Evolutionary conservation across 1,140 invertebrate species (phyloP).

Genomic region (Ceratosolen solmsi): DNA sequence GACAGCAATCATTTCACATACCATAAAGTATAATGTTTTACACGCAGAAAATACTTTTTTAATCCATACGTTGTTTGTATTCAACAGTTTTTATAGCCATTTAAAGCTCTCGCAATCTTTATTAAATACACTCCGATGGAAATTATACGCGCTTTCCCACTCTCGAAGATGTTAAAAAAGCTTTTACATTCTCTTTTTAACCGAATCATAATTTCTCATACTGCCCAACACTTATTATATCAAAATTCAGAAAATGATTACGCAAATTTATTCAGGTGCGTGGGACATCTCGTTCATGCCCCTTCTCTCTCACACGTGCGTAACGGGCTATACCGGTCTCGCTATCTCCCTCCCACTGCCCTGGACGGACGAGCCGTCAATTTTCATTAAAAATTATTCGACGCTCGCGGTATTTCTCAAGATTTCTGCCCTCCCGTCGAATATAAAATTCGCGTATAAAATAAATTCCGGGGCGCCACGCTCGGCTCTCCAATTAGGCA

Average conservation of each 20-base stretch:
- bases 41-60: background rate
- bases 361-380: slow-evolving; percentile 4
- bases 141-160: slow-evolving; percentile 9
- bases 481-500: slow-evolving; percentile 68
- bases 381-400: slow-evolving; percentile 48
- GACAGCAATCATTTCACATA: no score
- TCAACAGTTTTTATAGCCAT: background rate
- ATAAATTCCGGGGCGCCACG: slow-evolving; percentile 64
- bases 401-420: slow-evolving; percentile 16
- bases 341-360: background rate
- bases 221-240: background rate
- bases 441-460: slow-evolving; percentile 27
- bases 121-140: background rate
- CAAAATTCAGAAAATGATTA: slow-evolving; percentile 4
- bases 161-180: background rate
- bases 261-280: background rate
- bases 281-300: background rate
- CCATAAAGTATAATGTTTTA: slow-evolving; percentile 19
- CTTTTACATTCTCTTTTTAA: background rate
- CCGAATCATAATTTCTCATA: background rate
- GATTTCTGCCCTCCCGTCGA: background rate
- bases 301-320: background rate
- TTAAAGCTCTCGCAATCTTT: slow-evolving; percentile 3
- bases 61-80: background rate
- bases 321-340: background rate